These are phyloP conservation scores for Blennius ocellaris DNA, from an alignment of 2,113 vertebrate species.

Conservation along the genomic window DNA sequence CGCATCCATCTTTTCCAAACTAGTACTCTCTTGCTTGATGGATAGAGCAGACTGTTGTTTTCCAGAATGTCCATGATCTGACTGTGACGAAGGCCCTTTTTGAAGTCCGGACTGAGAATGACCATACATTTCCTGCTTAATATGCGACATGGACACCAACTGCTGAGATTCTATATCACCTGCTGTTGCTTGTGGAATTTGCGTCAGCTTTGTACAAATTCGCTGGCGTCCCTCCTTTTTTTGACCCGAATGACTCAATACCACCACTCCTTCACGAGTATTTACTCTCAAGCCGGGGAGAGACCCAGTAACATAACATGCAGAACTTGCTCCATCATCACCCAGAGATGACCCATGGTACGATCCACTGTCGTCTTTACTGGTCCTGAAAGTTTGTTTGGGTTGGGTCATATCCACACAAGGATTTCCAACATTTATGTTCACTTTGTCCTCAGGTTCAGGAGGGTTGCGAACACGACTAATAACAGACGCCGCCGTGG, in stretches of 20 bases:
- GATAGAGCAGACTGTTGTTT: conserved; percentile 87
- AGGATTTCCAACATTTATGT: conserved; percentile 85
- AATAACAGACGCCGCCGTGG: conserved; percentile 95
- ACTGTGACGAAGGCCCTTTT: conserved; percentile 86
- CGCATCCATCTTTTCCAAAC: conserved; percentile 88
- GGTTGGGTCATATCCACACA: conserved; percentile 81
- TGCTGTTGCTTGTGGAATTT: conserved; percentile 93
- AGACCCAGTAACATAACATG: conserved; percentile 88
- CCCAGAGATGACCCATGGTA: conserved; percentile 87
- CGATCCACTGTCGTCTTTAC: conserved; percentile 86
- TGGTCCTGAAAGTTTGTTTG: conserved; percentile 86
- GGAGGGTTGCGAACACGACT: conserved; percentile 92
- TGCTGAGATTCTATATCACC: conserved; percentile 97
- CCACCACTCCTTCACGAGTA: conserved; percentile 94
- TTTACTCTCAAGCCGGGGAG: conserved; percentile 93
- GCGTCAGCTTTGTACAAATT: conserved; percentile 97
- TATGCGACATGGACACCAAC: conserved; percentile 94
- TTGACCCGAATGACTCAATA: conserved; percentile 95
- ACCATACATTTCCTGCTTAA: conserved; percentile 90
- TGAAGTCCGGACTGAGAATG: conserved; percentile 86
- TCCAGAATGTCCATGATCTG: conserved; percentile 88
- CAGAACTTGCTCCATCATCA: conserved; percentile 85
- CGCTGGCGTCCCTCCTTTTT: conserved; percentile 94
- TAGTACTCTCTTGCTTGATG: conserved; percentile 86
- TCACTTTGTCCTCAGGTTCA: conserved; percentile 90